A percentile compares a stretch with the other conserved stretches of the same genome.
Conservation (phyloP, 2,888 invertebrate genomes). For the Drosophila mimetica region DNA sequence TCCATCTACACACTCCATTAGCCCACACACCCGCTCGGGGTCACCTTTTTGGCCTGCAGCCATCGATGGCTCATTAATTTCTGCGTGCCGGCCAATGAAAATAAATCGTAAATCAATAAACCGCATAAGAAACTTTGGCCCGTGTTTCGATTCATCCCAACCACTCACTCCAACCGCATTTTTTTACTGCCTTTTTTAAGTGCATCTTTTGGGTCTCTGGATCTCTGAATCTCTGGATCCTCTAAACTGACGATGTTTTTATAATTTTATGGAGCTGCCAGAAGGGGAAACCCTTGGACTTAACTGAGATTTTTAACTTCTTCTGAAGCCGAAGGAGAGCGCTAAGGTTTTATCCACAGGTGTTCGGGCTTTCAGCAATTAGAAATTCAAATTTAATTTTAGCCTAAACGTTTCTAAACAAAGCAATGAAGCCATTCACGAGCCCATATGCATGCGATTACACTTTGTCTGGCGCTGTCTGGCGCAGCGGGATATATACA, state of each 20-base stretch:
- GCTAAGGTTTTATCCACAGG: slow-evolving; percentile 40
- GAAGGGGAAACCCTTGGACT: slow-evolving; percentile 16
- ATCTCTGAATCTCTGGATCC: too few relatives aligned
- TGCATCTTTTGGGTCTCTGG: slow-evolving; percentile 23
- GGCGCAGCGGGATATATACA: slow-evolving; percentile 55
- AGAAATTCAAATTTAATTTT: slow-evolving; percentile 72
- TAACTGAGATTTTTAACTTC: slow-evolving; percentile 22
- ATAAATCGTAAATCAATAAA: slow-evolving; percentile 78
- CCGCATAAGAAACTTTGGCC: slow-evolving; percentile 48
- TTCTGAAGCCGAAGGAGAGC: slow-evolving; percentile 10
- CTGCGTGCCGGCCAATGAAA: slow-evolving; percentile 67
- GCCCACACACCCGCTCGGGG: slow-evolving; percentile 37
- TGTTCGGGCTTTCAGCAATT: slow-evolving; percentile 57
- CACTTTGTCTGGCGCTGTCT: slow-evolving; percentile 42
- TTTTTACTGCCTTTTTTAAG: slow-evolving; percentile 11
- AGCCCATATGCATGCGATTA: slow-evolving; percentile 34
- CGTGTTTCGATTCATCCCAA: slow-evolving; percentile 19
- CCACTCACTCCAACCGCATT: slow-evolving; percentile 1
- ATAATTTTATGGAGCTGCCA: slow-evolving; percentile 58
- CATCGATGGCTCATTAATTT: slow-evolving; percentile 67
- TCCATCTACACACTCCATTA: slow-evolving; percentile 32
- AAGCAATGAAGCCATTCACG: slow-evolving; percentile 55
- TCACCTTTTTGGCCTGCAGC: slow-evolving; percentile 72
- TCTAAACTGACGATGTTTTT: too few relatives aligned
- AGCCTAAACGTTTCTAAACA: slow-evolving; percentile 74